Conservation (phyloP, 1,140 invertebrate genomes). For the Pogonognathellus flavescens region DNA sequence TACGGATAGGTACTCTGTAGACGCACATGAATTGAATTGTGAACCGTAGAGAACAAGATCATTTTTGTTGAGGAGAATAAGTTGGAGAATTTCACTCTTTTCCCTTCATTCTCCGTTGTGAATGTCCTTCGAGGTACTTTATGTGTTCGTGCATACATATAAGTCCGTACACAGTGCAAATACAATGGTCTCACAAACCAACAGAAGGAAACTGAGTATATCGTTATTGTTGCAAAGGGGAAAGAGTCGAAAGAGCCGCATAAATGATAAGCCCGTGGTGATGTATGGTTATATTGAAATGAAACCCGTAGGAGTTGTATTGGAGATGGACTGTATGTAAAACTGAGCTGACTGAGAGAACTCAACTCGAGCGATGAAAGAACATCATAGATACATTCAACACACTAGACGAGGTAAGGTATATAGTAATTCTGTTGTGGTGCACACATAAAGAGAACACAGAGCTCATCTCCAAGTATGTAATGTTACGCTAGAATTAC, state of each 20-base stretch:
- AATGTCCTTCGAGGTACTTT: background rate
- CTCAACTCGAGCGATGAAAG: background rate
- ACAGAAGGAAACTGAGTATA: background rate
- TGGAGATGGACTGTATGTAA: background rate
- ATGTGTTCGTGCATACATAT: slow-evolving; percentile 1
- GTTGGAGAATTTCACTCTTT: background rate
- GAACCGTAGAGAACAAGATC: slow-evolving; percentile 9
- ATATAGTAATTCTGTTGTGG: slow-evolving; percentile 8
- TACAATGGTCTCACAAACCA: background rate
- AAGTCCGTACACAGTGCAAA: background rate
- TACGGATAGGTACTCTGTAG: background rate
- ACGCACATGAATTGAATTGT: background rate
- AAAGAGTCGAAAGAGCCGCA: slow-evolving; percentile 1
- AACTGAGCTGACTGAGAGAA: background rate
- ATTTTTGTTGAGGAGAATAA: background rate
- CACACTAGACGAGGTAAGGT: background rate
- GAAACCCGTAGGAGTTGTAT: background rate
- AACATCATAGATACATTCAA: background rate
- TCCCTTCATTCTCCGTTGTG: background rate
- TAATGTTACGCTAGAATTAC: slow-evolving; percentile 32
- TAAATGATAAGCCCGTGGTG: slow-evolving; percentile 15
- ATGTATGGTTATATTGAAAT: background rate
- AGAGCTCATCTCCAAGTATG: background rate
- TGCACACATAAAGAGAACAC: background rate
- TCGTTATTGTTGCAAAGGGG: background rate